phyloP scores from a whole-genome alignment of 2,888 invertebrate genomes.

The Tromatobia lineatoria region DNA sequence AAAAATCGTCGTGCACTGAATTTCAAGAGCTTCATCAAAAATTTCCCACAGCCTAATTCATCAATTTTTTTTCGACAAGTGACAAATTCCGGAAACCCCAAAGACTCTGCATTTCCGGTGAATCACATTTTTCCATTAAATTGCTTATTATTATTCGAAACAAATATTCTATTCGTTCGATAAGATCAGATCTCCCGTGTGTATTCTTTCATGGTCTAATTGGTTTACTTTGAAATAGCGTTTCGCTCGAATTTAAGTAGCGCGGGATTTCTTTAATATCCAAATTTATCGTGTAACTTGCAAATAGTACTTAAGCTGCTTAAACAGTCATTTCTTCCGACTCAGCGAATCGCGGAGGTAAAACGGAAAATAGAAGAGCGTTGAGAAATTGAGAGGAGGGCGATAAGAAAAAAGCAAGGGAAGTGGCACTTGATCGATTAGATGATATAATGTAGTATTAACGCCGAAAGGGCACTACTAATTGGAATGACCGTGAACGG shows the following conservation, averaged over 20 bases:
- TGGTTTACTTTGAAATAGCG: not conserved
- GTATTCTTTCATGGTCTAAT: not conserved
- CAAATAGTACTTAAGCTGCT: not conserved
- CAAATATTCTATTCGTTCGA: too few species aligned
- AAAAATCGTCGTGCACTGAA: too few species aligned
- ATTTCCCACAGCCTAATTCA: too few species aligned
- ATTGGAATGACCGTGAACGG: constrained; percentile 41
- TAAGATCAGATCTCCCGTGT: too few species aligned
- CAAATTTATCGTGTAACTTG: not conserved
- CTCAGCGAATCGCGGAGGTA: not conserved
- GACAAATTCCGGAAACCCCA: too few species aligned
- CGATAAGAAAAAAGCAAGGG: constrained; percentile 24
- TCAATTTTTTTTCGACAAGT: too few species aligned
- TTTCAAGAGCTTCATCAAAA: too few species aligned
- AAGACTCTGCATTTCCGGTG: too few species aligned
- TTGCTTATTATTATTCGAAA: too few species aligned
- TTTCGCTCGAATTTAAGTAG: not conserved
- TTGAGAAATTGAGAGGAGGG: not conserved
- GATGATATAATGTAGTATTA: constrained; percentile 27
- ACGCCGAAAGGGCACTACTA: constrained; percentile 35
- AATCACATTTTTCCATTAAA: too few species aligned
- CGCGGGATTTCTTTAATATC: not conserved
- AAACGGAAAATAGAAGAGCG: constrained; percentile 1
- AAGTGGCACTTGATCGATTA: constrained; percentile 42
- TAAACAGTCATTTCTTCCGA: not conserved